Conservation (phyloP, 2,888 invertebrate species). For the Operophtera brumata region DNA sequence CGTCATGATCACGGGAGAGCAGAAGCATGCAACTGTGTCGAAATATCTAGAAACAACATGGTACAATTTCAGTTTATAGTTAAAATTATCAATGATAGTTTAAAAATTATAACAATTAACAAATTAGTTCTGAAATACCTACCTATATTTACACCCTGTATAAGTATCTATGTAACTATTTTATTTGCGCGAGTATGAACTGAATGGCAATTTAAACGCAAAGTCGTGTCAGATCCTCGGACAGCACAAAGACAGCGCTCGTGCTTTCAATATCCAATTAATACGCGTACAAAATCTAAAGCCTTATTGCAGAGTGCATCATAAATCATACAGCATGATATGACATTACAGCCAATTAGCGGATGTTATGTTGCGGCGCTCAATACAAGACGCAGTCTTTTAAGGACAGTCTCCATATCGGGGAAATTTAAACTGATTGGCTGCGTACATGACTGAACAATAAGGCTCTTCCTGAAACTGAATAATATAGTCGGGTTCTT, state of each 20-base stretch:
- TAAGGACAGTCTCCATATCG: slow-evolving; percentile 58
- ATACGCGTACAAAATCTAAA: slow-evolving; percentile 24
- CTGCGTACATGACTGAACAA: slow-evolving; percentile 65
- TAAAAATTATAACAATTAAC: too few species aligned
- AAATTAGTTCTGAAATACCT: too few species aligned
- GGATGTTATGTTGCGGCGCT: slow-evolving; percentile 54
- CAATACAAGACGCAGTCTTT: slow-evolving; percentile 52
- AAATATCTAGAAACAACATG: too few species aligned
- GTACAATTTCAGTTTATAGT: too few species aligned
- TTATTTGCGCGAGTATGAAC: too few species aligned
- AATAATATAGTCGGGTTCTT: slow-evolving; percentile 53
- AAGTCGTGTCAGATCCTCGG: slow-evolving; percentile 10
- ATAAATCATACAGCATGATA: slow-evolving; percentile 60
- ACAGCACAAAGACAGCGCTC: slow-evolving; percentile 14
- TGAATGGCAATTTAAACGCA: slow-evolving; percentile 8
- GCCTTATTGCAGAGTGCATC: slow-evolving; percentile 23
- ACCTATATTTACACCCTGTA: too few species aligned
- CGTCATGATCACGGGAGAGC: too few species aligned
- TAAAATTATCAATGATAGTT: too few species aligned
- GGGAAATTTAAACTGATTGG: slow-evolving; percentile 76
- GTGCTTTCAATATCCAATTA: slow-evolving; percentile 22
- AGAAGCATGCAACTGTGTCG: too few species aligned
- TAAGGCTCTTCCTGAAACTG: slow-evolving; percentile 50
- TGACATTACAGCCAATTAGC: slow-evolving; percentile 71
- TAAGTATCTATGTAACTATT: too few species aligned